Evolutionary conservation across 1,140 invertebrate species (phyloP).

Genomic region (Anadara kagoshimensis): DNA sequence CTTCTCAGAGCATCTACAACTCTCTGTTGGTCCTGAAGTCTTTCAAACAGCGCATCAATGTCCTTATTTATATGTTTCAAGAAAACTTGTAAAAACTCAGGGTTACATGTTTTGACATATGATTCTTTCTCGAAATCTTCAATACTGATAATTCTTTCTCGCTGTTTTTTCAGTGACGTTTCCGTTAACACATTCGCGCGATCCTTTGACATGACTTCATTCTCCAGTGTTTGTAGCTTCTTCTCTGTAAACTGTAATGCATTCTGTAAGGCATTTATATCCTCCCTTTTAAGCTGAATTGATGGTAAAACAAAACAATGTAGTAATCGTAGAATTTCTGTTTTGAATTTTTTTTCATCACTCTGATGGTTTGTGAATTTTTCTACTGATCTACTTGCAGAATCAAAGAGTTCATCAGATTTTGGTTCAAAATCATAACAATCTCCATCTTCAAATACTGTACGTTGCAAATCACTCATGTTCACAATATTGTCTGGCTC

Average conservation of each 20-base stretch:
- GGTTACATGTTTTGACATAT: constrained; percentile 22
- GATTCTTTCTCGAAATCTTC: constrained; percentile 31
- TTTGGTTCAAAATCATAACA: constrained; percentile 39
- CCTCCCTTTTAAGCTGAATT: constrained; percentile 23
- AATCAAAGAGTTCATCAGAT: constrained; percentile 35
- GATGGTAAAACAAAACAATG: constrained; percentile 40
- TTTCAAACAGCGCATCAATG: constrained; percentile 15
- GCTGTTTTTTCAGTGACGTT: constrained; percentile 24
- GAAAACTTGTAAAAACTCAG: constrained; percentile 24
- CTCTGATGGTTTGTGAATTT: constrained; percentile 15
- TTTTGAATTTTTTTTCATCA: constrained; percentile 13
- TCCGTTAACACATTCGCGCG: constrained; percentile 24
- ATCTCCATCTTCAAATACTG: constrained; percentile 27
- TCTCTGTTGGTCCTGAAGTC: constrained; percentile 19
- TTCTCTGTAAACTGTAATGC: constrained; percentile 23
- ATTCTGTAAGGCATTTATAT: constrained; percentile 21
- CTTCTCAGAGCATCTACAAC: constrained; percentile 24
- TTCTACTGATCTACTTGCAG: not conserved
- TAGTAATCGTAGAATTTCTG: constrained; percentile 33
- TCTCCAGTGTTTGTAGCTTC: constrained; percentile 11
- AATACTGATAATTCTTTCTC: constrained; percentile 23
- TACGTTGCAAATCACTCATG: constrained; percentile 9
- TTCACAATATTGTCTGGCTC: constrained; percentile 25
- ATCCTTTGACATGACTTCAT: constrained; percentile 31
- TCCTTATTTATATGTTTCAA: constrained; percentile 30